These are phyloP conservation scores for Blennius ocellaris DNA, from an alignment of 2,113 vertebrate species.

Conservation along the genomic window DNA sequence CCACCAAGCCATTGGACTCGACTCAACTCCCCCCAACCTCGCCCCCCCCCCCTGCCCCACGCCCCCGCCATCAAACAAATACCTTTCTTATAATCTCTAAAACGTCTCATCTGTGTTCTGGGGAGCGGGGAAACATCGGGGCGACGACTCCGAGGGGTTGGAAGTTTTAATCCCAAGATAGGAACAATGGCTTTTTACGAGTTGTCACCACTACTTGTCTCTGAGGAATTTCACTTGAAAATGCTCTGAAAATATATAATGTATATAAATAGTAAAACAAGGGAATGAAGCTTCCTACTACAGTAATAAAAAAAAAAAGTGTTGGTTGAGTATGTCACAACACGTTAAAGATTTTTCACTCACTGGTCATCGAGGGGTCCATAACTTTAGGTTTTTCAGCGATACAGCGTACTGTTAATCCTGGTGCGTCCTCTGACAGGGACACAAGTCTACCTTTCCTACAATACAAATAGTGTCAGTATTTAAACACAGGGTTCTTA, in stretches of 20 bases:
- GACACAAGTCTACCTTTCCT: slow-evolving; percentile 78
- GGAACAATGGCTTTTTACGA: slow-evolving; percentile 69
- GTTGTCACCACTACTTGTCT: slow-evolving; percentile 52
- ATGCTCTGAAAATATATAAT: slow-evolving; percentile 77
- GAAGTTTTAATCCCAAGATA: slow-evolving; percentile 60
- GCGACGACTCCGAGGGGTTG: slow-evolving; percentile 44
- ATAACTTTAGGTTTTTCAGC: slow-evolving; percentile 79
- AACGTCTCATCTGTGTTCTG: slow-evolving; percentile 40
- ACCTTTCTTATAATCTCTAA: slow-evolving; percentile 64
- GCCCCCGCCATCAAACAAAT: slow-evolving; percentile 51
- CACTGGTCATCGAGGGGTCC: slow-evolving; percentile 73
- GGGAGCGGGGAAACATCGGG: slow-evolving; percentile 47
- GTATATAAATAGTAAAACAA: slow-evolving; percentile 81
- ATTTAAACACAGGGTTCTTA: slow-evolving; percentile 85
- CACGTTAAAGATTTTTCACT: slow-evolving; percentile 74
- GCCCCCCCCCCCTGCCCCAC: slow-evolving; percentile 41
- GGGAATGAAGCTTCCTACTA: slow-evolving; percentile 75
- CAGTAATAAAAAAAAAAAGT: slow-evolving; percentile 69
- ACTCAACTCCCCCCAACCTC: slow-evolving; percentile 46
- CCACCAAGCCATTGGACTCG: slow-evolving; percentile 72
- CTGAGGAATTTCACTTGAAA: slow-evolving; percentile 74
- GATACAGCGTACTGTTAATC: slow-evolving; percentile 79
- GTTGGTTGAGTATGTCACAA: slow-evolving; percentile 75
- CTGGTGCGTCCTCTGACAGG: slow-evolving; percentile 73
- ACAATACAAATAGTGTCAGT: slow-evolving; percentile 83